Evolutionary conservation across 2,113 vertebrate species (phyloP), one percentile per base, ranked within the genome.

Genomic region (Ginglymostoma cirratum): DNA sequence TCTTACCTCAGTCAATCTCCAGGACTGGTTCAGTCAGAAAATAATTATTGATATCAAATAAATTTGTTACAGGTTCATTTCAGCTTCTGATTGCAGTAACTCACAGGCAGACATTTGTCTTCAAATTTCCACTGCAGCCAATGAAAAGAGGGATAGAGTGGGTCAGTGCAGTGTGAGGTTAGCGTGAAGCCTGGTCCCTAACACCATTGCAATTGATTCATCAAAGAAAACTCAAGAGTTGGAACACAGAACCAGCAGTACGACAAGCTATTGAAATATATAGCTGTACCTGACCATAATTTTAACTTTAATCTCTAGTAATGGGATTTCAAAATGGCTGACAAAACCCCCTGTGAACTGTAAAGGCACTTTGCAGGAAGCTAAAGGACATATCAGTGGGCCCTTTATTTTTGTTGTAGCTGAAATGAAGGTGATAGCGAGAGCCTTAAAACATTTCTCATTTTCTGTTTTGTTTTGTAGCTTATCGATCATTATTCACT

Each of bases 291-390:
- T 94, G 7, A 48, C n/a, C 66, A 94, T 69, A 42, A 94, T 70
- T 94, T 42, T 45, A 23, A 8, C 66, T 70, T 94, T 45, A 45
- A 45, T 94, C 92, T 42, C 38, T 42, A 70, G n/a, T 24, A 69
- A 69, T 94, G 92, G 92, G 27, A 70, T 94, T 70, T 45, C 92
- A 94, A 94, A 94, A 94, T 66, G 92, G 92, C 61, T 19, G 92
- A 38, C 21, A 45, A 70, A 27, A 27, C 24, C 92, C 45, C 19
- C 92, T 45, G 34, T 61, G 14, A 21, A 30, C 5, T 8, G 67
- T 17, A 67, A 67, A 67, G n/a, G 0, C 65, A 94, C 5, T 65
- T 92, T 69, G 38, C n/a, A 69, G 67, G 67, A 94, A 94, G 5
- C 10, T 12, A 14, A 0, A 61, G 27, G 86, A 90, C 17, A 87